Percentiles rank a stretch among this genome's conserved stretches.
Conservation (phyloP, 2,888 invertebrate genomes). For the Cynaeus angustus region DNA sequence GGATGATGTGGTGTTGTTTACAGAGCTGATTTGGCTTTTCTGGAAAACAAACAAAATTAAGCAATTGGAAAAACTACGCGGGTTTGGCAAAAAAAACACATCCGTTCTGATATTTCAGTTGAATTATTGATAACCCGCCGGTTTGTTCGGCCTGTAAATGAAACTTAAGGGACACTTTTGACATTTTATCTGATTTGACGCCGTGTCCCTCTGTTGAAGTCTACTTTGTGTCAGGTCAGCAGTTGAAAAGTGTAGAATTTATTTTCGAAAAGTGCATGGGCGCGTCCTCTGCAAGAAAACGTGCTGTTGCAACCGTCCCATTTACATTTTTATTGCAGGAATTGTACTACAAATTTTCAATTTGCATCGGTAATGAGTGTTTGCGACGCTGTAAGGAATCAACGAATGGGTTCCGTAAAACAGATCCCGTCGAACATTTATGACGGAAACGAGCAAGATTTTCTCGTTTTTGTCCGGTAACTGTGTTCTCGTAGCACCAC, state of each 20-base stretch:
- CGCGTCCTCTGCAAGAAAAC: conserved; percentile 10
- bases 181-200: too few species aligned
- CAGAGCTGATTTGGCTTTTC: neutral
- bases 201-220: too few species aligned
- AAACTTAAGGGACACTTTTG: too few species aligned
- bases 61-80: too few species aligned
- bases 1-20: conserved; percentile 4
- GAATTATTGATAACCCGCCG: too few species aligned
- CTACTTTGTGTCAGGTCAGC: neutral
- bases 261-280: conserved; percentile 13
- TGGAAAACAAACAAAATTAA: too few species aligned
- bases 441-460: conserved; percentile 21
- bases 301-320: conserved; percentile 12
- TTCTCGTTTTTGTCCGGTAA: conserved; percentile 17
- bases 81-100: too few species aligned
- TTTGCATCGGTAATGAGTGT: conserved; percentile 39
- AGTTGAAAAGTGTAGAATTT: neutral
- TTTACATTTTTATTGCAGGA: conserved; percentile 33
- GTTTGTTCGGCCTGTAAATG: too few species aligned
- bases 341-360: conserved; percentile 38
- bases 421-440: conserved; percentile 24
- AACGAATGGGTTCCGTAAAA: conserved; percentile 23
- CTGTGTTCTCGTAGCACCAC: conserved; percentile 14
- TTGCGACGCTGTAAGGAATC: conserved; percentile 28
- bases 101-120: too few species aligned